Evolutionary conservation across 2,888 invertebrate species (phyloP), one percentile per base, ranked within the genome.

Genomic region (Thumatha senex): DNA sequence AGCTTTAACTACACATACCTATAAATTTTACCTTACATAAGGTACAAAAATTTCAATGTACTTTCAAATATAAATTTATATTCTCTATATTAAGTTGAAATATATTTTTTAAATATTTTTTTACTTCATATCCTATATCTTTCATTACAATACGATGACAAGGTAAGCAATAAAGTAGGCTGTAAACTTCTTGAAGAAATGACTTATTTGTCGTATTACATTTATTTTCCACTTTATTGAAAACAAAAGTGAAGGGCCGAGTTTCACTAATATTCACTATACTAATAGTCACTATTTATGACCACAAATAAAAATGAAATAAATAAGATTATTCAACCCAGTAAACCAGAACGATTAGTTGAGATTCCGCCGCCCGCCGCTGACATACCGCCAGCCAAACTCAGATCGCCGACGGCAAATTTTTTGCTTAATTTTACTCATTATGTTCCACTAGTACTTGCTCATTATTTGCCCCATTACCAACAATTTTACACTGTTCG

Each of bases 291-390:
- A 77, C 78, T 79, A 54, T 62, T 64, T 72, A 65, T 70, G 66
- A 72, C 67, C 69, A 63, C 58, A 78, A 70, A 67, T 76, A 77
- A 81, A 76, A 80, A 80, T 66, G 67, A 72, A 78, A 78, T 77
- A 80, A 80, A 78, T 64, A 70, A 70, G 59, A 80, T 82, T 79
- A 82, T 79, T 78, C 80, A 87, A 85, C 85, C 89, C 73, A 89
- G 82, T 87, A 80, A 86, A 80, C 80, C 79, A 82, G 85, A 82
- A 71, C 73, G 69, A 70, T 68, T 70, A 68, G 52, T 50, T 61
- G 63, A 67, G 66, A 69, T 64, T 47, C 33, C 66, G 63, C 70
- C 62, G 74, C 56, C 63, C 63, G 72, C 70, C 63, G 64, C 62
- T 63, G 67, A 66, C 48, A 1, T 30, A 11, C 45, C 39, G 39